These are phyloP conservation scores for Laupala kohalensis DNA, from an alignment of 1,140 invertebrate genomes.

Conservation along the genomic window DNA sequence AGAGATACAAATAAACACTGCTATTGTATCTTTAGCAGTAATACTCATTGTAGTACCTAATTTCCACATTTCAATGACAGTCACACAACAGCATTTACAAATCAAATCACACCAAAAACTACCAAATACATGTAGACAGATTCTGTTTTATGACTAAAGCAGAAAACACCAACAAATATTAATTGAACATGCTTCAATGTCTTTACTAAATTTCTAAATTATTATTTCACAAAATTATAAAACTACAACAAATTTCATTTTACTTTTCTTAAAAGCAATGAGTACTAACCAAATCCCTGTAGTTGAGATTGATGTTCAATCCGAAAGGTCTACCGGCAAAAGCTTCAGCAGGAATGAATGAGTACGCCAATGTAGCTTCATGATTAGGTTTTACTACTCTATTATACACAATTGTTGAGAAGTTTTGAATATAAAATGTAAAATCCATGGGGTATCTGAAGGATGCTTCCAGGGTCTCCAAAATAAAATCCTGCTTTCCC, in stretches of 20 bases:
- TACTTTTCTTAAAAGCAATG: not conserved
- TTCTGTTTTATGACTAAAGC: no score
- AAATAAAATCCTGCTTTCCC: conserved; percentile 75
- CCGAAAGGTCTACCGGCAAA: conserved; percentile 94
- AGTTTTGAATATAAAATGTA: conserved; percentile 96
- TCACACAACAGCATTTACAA: no score
- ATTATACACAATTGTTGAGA: conserved; percentile 82
- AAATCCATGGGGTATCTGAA: conserved; percentile 98
- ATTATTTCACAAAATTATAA: not conserved
- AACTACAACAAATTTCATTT: not conserved
- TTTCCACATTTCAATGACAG: no score
- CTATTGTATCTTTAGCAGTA: no score
- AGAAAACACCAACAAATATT: no score
- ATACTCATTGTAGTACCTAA: no score
- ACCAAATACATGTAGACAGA: no score
- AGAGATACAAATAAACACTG: no score
- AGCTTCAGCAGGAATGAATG: conserved; percentile 86
- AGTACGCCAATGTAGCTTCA: conserved; percentile 90
- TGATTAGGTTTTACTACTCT: conserved; percentile 76
- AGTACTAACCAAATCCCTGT: conserved; percentile 66
- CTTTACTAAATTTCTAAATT: no score
- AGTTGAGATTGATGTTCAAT: conserved; percentile 83
- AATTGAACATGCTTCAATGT: no score
- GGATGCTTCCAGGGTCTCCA: conserved; percentile 90
- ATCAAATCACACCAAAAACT: no score